Evolutionary conservation across 2,888 invertebrate genomes (phyloP).

Genomic region (Crepidodera aurea): DNA sequence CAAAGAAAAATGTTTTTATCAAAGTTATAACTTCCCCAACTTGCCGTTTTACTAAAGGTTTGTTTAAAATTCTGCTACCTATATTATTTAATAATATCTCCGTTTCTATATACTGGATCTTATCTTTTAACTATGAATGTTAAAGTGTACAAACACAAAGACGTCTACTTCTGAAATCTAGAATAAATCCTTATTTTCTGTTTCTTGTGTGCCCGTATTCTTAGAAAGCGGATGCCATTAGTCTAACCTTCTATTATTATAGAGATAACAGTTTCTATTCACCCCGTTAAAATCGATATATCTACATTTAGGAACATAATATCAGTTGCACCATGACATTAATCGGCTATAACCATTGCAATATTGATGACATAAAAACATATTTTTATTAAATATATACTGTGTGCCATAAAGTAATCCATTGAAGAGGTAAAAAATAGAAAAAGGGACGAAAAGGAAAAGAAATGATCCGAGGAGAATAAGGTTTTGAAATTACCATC

Average conservation of each 20-base stretch:
- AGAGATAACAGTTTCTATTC: conserved; percentile 24
- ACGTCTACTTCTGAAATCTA: conserved; percentile 7
- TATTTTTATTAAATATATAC: too few species aligned
- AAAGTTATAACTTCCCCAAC: too few species aligned
- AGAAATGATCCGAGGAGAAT: too few species aligned
- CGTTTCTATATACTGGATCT: neutral
- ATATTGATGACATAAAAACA: too few species aligned
- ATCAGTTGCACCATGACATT: conserved; percentile 16
- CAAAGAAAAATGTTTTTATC: too few species aligned
- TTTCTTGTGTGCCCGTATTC: conserved; percentile 5
- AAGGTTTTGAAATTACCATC: too few species aligned
- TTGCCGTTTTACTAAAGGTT: too few species aligned
- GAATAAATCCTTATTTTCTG: conserved; percentile 26
- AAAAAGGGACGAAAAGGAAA: too few species aligned
- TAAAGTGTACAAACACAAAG: conserved; percentile 12
- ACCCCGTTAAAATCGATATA: conserved; percentile 25
- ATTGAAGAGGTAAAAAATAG: too few species aligned
- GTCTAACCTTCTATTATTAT: conserved; percentile 26
- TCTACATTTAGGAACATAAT: conserved; percentile 4
- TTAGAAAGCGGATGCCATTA: conserved; percentile 22
- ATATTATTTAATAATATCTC: neutral
- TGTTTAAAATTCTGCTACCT: too few species aligned
- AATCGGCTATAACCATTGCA: too few species aligned
- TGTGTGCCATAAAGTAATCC: too few species aligned
- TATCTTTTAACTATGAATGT: conserved; percentile 3